A percentile compares a stretch with the other conserved stretches of the same genome.
Conservation (phyloP, 2,888 invertebrate species). For the Orthosia gracilis region DNA sequence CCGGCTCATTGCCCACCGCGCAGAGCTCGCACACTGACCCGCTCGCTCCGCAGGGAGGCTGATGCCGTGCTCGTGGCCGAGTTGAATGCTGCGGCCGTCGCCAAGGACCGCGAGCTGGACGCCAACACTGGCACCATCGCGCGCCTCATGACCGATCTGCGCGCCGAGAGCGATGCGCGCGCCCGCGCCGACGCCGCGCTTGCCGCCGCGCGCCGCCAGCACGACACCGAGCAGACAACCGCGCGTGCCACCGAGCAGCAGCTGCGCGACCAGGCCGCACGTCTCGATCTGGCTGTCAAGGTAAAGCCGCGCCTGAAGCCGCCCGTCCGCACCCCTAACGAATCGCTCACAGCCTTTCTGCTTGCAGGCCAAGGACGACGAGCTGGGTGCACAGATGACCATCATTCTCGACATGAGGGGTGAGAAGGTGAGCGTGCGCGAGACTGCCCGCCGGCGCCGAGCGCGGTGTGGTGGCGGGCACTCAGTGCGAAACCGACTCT, state of each 20-base stretch:
- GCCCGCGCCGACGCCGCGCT: slow-evolving; percentile 32
- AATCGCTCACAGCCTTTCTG: background rate
- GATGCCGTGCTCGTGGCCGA: slow-evolving; percentile 26
- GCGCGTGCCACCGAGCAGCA: slow-evolving; percentile 15
- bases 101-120: slow-evolving; percentile 51
- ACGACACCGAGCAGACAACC: slow-evolving; percentile 58
- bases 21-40: background rate
- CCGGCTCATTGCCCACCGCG: background rate
- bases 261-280: slow-evolving; percentile 31
- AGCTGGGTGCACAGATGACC: slow-evolving; percentile 75
- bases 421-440: slow-evolving; percentile 76
- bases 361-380: slow-evolving; percentile 74
- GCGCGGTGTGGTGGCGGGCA: background rate
- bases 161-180: slow-evolving; percentile 36
- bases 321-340: background rate
- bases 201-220: slow-evolving; percentile 31
- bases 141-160: slow-evolving; percentile 56
- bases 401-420: slow-evolving; percentile 75
- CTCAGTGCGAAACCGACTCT: background rate
- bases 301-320: background rate
- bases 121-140: slow-evolving; percentile 47
- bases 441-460: background rate
- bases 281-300: slow-evolving; percentile 46
- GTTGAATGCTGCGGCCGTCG: slow-evolving; percentile 19
- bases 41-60: slow-evolving; percentile 57